Evolutionary conservation across 2,797 vertebrate species (phyloP).

Genomic region (Hemitrygon akajei): DNA sequence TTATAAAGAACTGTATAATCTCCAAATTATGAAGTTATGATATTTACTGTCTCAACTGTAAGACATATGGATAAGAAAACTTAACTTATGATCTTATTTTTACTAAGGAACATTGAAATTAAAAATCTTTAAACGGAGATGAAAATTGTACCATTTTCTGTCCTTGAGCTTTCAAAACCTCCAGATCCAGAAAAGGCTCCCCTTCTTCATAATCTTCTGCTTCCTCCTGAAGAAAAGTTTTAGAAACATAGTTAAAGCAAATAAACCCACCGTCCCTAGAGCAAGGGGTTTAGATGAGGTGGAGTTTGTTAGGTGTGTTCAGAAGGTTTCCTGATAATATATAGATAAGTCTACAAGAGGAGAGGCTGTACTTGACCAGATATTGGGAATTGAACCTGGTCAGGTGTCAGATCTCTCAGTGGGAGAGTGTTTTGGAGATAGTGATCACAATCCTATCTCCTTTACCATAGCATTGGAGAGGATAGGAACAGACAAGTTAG

Average conservation of each 20-base stretch:
- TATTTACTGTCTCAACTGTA: background rate
- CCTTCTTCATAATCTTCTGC: slow-evolving; percentile 77
- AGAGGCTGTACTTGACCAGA: no score
- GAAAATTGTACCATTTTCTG: slow-evolving; percentile 59
- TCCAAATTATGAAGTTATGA: background rate
- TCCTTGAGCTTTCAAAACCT: slow-evolving; percentile 73
- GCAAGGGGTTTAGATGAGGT: no score
- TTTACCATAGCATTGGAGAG: no score
- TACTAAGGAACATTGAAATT: background rate
- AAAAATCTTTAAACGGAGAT: background rate
- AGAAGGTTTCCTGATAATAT: no score
- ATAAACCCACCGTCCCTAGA: no score
- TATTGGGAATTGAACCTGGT: no score
- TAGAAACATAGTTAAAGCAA: background rate
- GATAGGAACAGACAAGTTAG: no score
- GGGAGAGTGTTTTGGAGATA: no score
- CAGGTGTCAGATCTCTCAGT: no score
- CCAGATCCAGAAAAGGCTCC: slow-evolving; percentile 78
- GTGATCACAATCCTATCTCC: no score
- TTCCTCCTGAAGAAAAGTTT: slow-evolving; percentile 63
- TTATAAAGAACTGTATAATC: background rate
- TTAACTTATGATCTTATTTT: background rate
- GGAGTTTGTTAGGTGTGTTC: no score
- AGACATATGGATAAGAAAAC: background rate
- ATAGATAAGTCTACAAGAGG: no score